Base-by-base conservation (phyloP, 1,140 invertebrate genomes). In the Penaeus japonicus region DNA sequence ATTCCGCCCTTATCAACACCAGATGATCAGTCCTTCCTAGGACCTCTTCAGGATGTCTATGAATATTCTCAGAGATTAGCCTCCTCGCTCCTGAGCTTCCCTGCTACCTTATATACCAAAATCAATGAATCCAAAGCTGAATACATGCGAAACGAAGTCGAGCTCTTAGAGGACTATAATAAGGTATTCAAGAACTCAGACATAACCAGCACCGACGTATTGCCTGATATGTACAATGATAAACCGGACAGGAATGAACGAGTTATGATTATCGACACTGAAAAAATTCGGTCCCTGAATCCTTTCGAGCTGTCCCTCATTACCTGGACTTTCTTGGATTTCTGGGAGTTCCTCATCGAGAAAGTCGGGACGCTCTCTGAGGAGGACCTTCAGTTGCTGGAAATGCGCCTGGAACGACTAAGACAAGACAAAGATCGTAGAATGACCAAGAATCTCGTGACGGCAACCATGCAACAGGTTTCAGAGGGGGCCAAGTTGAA, bases 271-370 rank as follows among this genome's bases (percentile, higher is more conserved):
- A 22, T 85, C 32, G 87, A 89, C 75, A 78, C 89, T 22, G 82
- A 84, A n/a, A 87, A 84, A 57, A 70, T 90, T 20, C 54, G 84
- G 22, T 59, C 90, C 12, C 78, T 90, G 47, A 84, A 62, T 65
- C 87, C 90, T 17, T 89, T 90, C 65, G 90, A 90, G 47, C 32
- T 90, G 47, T 90, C 89, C 30, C 84, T 89, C 10, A 73, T 90
- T 53, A 89, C 90, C 10, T 90, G 89, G 83, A 90, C 90, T 12
- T 90, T 90, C 78, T 65, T 90, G 35, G 90, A 90, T 30, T 89
- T 90, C 70, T 90, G 90, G 90, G 89, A 87, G 53, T 90, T 90
- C 59, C 85, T 90, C 27, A 89, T 90, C 35, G 90, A 90, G 59
- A 88, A 90, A 78, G 89, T 90, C 4, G 90, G 90, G 12, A 90